Percentiles rank a stretch among this genome's conserved stretches.
These are phyloP conservation scores for Rhinoptilus africanus DNA, from an alignment of 2,113 vertebrate species.

Conservation along the genomic window DNA sequence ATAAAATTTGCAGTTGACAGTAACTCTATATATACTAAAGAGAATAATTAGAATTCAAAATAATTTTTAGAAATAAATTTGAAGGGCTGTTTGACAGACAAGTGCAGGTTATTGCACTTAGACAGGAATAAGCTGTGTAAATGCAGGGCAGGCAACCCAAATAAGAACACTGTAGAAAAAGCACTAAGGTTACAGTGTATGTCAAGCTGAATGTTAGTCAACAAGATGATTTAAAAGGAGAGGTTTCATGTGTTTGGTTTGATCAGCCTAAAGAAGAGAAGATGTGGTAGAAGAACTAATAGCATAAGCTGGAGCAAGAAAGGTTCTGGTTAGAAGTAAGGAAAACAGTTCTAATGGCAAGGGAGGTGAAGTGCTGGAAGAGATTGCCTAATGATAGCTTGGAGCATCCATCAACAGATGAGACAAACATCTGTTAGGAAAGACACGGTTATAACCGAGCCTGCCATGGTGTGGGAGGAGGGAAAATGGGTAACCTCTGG, in stretches of 20 bases:
- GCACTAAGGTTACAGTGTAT: neutral
- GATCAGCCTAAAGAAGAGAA: neutral
- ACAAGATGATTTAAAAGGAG: neutral
- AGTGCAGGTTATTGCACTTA: neutral
- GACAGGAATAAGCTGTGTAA: neutral
- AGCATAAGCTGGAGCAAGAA: neutral
- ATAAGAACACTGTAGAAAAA: neutral
- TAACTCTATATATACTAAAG: neutral
- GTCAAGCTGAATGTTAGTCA: neutral
- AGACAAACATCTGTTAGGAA: constrained; percentile 37
- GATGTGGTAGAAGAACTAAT: neutral
- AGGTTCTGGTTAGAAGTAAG: neutral
- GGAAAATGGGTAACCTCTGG: constrained; percentile 1
- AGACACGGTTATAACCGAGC: constrained; percentile 1
- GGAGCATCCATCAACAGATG: neutral
- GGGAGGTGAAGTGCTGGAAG: neutral
- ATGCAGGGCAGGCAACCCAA: neutral
- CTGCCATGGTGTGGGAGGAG: neutral
- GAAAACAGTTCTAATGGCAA: neutral
- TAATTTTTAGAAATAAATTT: neutral
- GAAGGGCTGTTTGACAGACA: neutral
- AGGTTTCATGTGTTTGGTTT: neutral
- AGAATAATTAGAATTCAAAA: neutral
- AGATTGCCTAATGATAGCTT: constrained; percentile 7
- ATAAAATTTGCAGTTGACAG: neutral